Evolutionary conservation across 2,888 invertebrate species (phyloP).

Genomic region (Morinoia aosen): DNA sequence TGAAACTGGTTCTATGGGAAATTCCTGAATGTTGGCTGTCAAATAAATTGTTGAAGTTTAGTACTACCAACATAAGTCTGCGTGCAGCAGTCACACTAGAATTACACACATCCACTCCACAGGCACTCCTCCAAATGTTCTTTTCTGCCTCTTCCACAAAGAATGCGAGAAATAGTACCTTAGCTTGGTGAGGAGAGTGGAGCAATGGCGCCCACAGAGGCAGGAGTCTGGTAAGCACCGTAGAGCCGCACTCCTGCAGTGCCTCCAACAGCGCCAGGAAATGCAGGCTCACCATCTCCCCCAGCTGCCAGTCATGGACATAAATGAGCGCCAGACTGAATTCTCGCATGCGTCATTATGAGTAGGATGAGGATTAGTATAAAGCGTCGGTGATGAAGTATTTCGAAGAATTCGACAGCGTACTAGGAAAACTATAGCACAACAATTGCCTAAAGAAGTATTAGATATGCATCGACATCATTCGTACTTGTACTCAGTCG

Average conservation of each 20-base stretch:
- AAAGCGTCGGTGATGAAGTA: background rate
- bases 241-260: conserved; percentile 93
- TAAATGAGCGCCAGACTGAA: background rate
- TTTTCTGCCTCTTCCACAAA: too few species aligned
- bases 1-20: too few species aligned
- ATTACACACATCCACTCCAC: too few species aligned
- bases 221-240: conserved; percentile 89
- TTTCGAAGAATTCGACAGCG: background rate
- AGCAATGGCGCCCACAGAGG: conserved; percentile 97
- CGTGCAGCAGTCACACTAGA: too few species aligned
- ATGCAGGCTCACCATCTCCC: conserved; percentile 97
- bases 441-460: background rate
- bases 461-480: background rate
- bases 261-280: conserved; percentile 96
- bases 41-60: too few species aligned
- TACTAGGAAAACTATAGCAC: background rate
- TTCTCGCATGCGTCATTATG: background rate
- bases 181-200: conserved; percentile 85
- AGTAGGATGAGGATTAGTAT: background rate
- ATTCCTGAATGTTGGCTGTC: too few species aligned
- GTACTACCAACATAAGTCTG: too few species aligned
- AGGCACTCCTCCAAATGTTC: too few species aligned
- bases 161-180: conserved; percentile 73
- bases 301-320: conserved; percentile 78
- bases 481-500: background rate